Percentiles rank a stretch among this genome's conserved stretches.
Conservation (phyloP, 2,113 vertebrate species). For the human region DNA sequence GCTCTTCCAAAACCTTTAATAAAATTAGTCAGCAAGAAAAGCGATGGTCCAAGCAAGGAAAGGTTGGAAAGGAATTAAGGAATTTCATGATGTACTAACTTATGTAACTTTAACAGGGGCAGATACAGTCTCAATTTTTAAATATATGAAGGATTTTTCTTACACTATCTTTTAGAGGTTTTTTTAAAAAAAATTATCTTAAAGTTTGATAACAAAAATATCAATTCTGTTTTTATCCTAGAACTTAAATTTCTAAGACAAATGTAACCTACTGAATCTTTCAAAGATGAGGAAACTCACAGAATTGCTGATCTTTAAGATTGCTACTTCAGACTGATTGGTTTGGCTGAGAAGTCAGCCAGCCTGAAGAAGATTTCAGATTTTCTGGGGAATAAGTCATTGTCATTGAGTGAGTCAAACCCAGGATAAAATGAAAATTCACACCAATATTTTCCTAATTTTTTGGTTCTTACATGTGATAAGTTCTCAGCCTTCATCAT, state of each 20-base stretch:
- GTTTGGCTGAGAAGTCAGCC: background rate
- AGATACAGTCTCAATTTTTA: slow-evolving; percentile 2
- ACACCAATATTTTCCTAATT: background rate
- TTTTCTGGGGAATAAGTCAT: background rate
- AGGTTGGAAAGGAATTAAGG: background rate
- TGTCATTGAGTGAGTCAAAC: background rate
- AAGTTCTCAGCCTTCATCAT: background rate
- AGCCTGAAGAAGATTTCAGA: background rate
- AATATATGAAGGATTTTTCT: slow-evolving; percentile 1
- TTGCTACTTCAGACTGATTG: background rate
- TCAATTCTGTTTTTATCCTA: slow-evolving; percentile 48
- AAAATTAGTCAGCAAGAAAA: slow-evolving; percentile 58
- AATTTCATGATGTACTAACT: background rate
- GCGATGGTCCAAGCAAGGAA: background rate
- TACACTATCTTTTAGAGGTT: background rate
- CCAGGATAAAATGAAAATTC: background rate
- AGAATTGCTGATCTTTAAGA: slow-evolving; percentile 31
- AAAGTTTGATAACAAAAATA: slow-evolving; percentile 68
- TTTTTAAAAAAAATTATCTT: slow-evolving; percentile 13
- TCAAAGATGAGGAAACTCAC: background rate
- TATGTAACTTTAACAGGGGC: background rate
- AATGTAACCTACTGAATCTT: slow-evolving; percentile 25
- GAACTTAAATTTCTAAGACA: slow-evolving; percentile 56
- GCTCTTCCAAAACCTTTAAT: slow-evolving; percentile 19
- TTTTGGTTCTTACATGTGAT: background rate